A percentile compares a stretch with the other conserved stretches of the same genome.
These are phyloP conservation scores for Carassius gibelio DNA, from an alignment of 2,113 vertebrate species.

Conservation along the genomic window DNA sequence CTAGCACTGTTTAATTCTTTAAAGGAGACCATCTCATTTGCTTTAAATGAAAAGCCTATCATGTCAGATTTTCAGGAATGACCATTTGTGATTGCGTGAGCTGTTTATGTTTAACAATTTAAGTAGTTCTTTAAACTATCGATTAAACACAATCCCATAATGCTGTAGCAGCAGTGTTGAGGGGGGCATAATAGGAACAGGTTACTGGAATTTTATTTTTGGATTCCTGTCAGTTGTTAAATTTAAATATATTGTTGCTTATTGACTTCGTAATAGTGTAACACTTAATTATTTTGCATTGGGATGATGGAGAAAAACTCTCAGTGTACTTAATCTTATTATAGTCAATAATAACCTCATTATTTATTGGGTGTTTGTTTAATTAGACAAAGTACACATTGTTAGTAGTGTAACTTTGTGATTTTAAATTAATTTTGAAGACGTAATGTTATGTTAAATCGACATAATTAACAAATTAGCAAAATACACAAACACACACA, in stretches of 20 bases:
- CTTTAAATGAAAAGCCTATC: slow-evolving; percentile 43
- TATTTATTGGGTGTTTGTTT: neutral
- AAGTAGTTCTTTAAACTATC: neutral
- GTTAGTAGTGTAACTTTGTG: slow-evolving; percentile 9
- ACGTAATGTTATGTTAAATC: neutral
- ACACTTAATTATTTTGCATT: neutral
- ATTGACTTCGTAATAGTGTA: neutral
- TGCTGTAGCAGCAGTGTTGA: neutral
- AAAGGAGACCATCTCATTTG: slow-evolving; percentile 16
- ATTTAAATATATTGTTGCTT: neutral
- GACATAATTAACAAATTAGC: neutral
- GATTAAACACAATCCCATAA: neutral
- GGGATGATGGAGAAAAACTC: neutral
- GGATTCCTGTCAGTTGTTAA: neutral
- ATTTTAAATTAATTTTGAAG: neutral
- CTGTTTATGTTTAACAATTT: neutral
- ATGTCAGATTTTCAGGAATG: slow-evolving; percentile 30
- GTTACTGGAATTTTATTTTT: neutral
- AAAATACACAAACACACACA: neutral
- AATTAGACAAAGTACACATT: neutral
- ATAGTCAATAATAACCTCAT: neutral
- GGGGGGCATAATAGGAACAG: neutral
- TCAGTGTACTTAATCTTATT: neutral
- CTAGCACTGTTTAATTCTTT: slow-evolving; percentile 27
- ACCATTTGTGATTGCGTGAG: slow-evolving; percentile 19